These are phyloP conservation scores for Microtus ochrogaster DNA, from an alignment of 2,113 vertebrate genomes.

Conservation along the genomic window DNA sequence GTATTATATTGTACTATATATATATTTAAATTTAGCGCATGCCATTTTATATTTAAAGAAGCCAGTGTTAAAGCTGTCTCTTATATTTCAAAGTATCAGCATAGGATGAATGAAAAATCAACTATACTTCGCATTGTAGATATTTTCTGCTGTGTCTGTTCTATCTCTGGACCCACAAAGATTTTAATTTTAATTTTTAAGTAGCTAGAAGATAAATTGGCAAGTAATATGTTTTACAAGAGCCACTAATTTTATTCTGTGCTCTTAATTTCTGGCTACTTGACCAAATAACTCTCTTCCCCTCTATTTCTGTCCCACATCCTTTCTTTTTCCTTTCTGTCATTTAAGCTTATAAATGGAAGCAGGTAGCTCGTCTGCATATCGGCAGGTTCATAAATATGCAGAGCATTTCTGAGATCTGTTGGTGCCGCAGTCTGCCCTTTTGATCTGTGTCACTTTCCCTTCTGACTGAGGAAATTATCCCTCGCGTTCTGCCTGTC, in stretches of 20 bases:
- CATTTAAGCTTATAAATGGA: slow-evolving; percentile 17
- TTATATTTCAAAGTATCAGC: background rate
- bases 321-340: background rate
- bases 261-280: slow-evolving; percentile 2
- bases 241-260: slow-evolving; percentile 3
- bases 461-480: background rate
- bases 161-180: background rate
- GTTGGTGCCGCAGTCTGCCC: background rate
- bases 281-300: background rate
- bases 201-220: slow-evolving; percentile 20
- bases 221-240: background rate
- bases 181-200: slow-evolving; percentile 58
- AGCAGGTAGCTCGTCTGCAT: background rate
- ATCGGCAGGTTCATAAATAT: background rate
- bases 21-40: background rate
- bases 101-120: slow-evolving; percentile 28
- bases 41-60: slow-evolving; percentile 42
- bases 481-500: background rate
- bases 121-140: background rate
- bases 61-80: background rate
- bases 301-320: background rate
- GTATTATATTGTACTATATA: background rate
- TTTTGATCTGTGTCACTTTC: background rate
- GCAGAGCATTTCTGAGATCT: background rate
- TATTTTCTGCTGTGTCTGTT: background rate